phyloP scores from a whole-genome alignment of 1,140 invertebrate species.

The Centruroides sculpturatus region DNA sequence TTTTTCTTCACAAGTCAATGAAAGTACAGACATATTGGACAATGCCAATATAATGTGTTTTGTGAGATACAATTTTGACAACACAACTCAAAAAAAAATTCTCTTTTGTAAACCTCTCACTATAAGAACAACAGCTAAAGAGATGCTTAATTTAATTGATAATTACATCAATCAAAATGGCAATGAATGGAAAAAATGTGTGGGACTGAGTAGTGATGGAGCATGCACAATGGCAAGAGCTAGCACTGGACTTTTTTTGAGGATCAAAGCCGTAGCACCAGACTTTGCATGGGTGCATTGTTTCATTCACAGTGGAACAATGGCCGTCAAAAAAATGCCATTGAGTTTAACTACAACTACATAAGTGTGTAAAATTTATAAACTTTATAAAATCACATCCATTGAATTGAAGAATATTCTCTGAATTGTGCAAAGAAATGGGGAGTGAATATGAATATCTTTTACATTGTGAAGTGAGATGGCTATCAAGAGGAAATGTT shows the following conservation, averaged over 20 bases:
- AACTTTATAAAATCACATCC: too few species aligned
- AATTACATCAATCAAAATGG: slow-evolving; percentile 1
- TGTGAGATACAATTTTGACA: too few species aligned
- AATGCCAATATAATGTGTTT: too few species aligned
- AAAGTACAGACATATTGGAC: too few species aligned
- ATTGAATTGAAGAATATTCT: too few species aligned
- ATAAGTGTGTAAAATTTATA: too few species aligned
- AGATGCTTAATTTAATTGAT: not conserved
- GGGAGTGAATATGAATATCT: too few species aligned
- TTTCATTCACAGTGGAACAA: not conserved
- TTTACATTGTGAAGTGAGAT: too few species aligned
- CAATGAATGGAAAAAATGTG: not conserved
- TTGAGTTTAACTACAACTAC: not conserved
- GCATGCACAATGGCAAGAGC: not conserved
- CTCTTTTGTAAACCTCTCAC: not conserved
- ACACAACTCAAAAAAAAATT: not conserved
- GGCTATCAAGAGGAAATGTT: too few species aligned
- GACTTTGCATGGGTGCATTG: not conserved
- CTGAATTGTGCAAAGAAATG: too few species aligned
- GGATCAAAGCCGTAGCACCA: not conserved
- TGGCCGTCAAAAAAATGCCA: not conserved
- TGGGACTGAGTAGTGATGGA: not conserved
- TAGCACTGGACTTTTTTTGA: too few species aligned
- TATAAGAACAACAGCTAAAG: not conserved
- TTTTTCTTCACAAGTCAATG: too few species aligned